phyloP scores from a whole-genome alignment of 2,113 vertebrate genomes.

The western clawed frog (Xenopus tropicalis) region DNA sequence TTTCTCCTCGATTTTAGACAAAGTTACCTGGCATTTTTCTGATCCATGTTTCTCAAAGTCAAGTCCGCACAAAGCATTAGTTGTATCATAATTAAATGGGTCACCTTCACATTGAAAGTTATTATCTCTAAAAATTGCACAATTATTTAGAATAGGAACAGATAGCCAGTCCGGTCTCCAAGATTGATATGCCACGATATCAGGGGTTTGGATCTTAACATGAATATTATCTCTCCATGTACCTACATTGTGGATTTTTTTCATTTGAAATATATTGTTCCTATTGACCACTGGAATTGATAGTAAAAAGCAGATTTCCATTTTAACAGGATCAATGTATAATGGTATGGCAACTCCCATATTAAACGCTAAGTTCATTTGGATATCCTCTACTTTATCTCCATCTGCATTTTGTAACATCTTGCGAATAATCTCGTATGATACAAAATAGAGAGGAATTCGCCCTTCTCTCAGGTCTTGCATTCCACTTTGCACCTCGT shows the following conservation, averaged over 20 bases:
- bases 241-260: neutral
- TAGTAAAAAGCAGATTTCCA: neutral
- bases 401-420: neutral
- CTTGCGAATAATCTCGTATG: neutral
- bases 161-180: neutral
- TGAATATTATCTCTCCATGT: neutral
- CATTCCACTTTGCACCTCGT: too few relatives aligned
- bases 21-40: neutral
- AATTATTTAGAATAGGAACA: neutral
- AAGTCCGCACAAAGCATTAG: neutral
- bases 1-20: too few relatives aligned
- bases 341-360: neutral
- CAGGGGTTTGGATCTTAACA: neutral
- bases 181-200: neutral
- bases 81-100: neutral
- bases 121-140: neutral
- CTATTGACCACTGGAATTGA: neutral
- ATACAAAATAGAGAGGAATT: neutral
- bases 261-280: neutral
- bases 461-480: neutral
- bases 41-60: neutral
- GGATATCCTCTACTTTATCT: neutral
- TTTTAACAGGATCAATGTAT: neutral
- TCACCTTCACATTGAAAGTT: slow-evolving; percentile 9
- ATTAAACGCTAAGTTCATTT: neutral